A percentile compares a stretch with the other conserved stretches of the same genome.
These are phyloP conservation scores for Zenarchopterus dispar DNA, from an alignment of 2,797 vertebrate species.

Conservation along the genomic window DNA sequence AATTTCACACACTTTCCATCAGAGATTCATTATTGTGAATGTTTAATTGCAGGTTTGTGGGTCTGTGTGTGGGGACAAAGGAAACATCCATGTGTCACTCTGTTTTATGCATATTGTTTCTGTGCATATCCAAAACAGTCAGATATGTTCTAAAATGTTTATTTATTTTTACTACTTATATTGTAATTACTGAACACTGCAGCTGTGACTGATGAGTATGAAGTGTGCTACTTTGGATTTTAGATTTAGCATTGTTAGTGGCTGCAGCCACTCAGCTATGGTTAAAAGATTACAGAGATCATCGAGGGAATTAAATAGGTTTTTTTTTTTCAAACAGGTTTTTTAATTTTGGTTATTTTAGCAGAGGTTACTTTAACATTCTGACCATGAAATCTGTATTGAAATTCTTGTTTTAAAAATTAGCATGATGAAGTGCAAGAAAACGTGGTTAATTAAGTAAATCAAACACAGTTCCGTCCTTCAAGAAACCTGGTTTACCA, in stretches of 20 bases:
- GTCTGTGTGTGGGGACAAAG: slow-evolving; percentile 6
- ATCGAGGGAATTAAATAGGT: slow-evolving; percentile 25
- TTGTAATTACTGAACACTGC: slow-evolving; percentile 54
- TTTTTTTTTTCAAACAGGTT: slow-evolving; percentile 29
- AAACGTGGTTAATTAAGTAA: neutral
- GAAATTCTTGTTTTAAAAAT: too few species aligned
- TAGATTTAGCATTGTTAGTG: slow-evolving; percentile 51
- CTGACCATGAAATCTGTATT: too few species aligned
- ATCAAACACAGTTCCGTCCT: slow-evolving; percentile 12
- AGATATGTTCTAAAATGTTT: slow-evolving; percentile 37
- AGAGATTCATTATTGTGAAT: slow-evolving; percentile 45
- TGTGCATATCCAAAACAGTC: slow-evolving; percentile 15
- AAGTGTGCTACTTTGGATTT: slow-evolving; percentile 30
- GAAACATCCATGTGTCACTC: slow-evolving; percentile 19
- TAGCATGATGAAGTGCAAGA: neutral
- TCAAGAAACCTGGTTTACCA: slow-evolving; percentile 12
- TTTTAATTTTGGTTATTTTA: slow-evolving; percentile 26
- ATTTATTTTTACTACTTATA: too few species aligned
- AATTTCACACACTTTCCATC: slow-evolving; percentile 57
- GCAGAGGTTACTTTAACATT: slow-evolving; percentile 22
- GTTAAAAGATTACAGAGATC: slow-evolving; percentile 51
- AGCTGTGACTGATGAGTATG: slow-evolving; percentile 53
- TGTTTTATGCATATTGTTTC: neutral
- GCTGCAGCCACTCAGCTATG: slow-evolving; percentile 17
- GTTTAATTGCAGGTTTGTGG: slow-evolving; percentile 48